These are phyloP conservation scores for Gobiocypris rarus DNA, from an alignment of 2,113 vertebrate genomes.

Conservation along the genomic window DNA sequence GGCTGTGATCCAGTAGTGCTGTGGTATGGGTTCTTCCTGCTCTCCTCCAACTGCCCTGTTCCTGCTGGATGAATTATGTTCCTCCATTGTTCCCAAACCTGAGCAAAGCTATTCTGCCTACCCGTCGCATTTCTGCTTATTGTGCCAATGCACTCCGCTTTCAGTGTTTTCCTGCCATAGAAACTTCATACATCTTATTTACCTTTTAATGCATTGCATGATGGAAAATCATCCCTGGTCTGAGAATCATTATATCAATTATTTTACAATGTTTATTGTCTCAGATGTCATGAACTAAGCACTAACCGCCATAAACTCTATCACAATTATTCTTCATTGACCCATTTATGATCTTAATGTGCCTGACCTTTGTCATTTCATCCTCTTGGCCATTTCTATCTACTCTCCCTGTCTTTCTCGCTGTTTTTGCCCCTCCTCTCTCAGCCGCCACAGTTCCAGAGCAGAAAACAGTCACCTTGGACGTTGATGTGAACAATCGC, in stretches of 20 bases:
- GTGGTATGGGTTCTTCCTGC: slow-evolving; percentile 63
- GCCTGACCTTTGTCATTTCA: slow-evolving; percentile 54
- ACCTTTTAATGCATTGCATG: neutral
- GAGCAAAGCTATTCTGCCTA: neutral
- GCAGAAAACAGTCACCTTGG: slow-evolving; percentile 93
- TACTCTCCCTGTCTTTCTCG: slow-evolving; percentile 45
- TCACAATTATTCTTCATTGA: slow-evolving; percentile 5
- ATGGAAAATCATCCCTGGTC: neutral
- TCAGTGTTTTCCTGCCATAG: neutral
- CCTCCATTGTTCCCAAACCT: slow-evolving; percentile 10
- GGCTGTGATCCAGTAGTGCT: slow-evolving; percentile 70
- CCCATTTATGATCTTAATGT: neutral
- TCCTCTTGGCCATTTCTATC: slow-evolving; percentile 12
- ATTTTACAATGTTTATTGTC: neutral
- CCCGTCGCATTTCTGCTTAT: neutral
- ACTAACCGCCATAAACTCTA: neutral
- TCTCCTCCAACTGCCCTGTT: slow-evolving; percentile 51
- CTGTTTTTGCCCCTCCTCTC: slow-evolving; percentile 39
- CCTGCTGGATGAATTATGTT: neutral
- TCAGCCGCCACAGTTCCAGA: slow-evolving; percentile 93
- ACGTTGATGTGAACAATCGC: slow-evolving; percentile 95
- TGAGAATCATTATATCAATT: neutral
- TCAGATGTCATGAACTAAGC: slow-evolving; percentile 12
- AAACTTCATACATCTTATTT: neutral
- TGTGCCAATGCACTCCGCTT: neutral